Percentiles rank a stretch among this genome's conserved stretches.
These are phyloP conservation scores for Centruroides vittatus DNA, from an alignment of 1,140 invertebrate genomes.

Conservation along the genomic window DNA sequence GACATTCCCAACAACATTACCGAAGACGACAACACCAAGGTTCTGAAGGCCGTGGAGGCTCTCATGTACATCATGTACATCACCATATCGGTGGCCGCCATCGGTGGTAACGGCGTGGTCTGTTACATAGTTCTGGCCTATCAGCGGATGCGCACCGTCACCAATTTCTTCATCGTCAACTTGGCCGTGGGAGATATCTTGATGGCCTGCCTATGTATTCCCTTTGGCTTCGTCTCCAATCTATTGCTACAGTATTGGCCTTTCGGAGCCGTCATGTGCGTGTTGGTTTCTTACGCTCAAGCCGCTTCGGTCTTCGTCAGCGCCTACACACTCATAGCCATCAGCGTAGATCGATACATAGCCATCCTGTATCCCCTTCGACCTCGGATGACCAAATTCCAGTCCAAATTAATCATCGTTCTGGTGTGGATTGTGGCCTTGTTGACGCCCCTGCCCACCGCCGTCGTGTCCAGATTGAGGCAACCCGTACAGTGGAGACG, in stretches of 20 bases:
- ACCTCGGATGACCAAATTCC: constrained; percentile 57
- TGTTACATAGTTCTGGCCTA: constrained; percentile 63
- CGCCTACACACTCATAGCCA: constrained; percentile 69
- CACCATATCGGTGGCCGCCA: constrained; percentile 52
- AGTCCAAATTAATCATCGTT: constrained; percentile 52
- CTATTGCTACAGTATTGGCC: constrained; percentile 66
- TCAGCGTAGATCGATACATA: constrained; percentile 69
- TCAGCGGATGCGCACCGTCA: constrained; percentile 68
- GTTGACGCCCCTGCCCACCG: constrained; percentile 61
- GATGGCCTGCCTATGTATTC: constrained; percentile 72
- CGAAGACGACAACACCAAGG: not conserved
- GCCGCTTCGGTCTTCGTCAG: constrained; percentile 40
- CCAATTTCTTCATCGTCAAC: constrained; percentile 62
- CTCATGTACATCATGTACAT: constrained; percentile 57
- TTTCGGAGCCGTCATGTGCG: constrained; percentile 59
- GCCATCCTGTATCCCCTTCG: constrained; percentile 77
- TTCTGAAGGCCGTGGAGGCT: constrained; percentile 11
- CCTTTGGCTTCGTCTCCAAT: constrained; percentile 62
- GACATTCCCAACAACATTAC: too few relatives aligned
- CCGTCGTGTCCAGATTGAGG: constrained; percentile 39
- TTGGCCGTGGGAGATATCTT: constrained; percentile 68
- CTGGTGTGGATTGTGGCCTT: constrained; percentile 61
- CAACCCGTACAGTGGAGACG: constrained; percentile 42
- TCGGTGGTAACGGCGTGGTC: constrained; percentile 63
- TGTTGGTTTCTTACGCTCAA: constrained; percentile 53